A percentile compares a stretch with the other conserved stretches of the same genome.
These are phyloP conservation scores for Montipora efflorescens DNA, from an alignment of 64 coral and sea anemone species.

Conservation along the genomic window DNA sequence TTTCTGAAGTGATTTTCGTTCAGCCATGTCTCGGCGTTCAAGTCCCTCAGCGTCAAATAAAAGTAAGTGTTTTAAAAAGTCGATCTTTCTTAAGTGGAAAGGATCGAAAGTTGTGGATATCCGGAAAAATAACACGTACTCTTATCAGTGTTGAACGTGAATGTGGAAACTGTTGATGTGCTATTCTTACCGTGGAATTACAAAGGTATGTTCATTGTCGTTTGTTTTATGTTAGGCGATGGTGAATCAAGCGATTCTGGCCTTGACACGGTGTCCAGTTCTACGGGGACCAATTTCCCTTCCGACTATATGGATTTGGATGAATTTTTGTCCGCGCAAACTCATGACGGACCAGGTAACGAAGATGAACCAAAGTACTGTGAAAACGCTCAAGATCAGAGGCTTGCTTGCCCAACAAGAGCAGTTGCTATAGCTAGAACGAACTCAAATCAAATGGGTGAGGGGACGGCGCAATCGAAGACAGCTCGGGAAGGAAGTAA, in stretches of 20 bases:
- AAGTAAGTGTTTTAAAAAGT: background rate
- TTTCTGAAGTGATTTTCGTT: background rate
- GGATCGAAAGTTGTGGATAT: too few species aligned
- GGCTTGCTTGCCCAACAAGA: background rate
- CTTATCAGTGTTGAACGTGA: too few species aligned
- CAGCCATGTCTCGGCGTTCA: background rate
- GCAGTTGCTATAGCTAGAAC: background rate
- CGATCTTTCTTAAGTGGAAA: too few species aligned
- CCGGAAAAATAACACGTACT: too few species aligned
- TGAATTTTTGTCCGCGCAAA: constrained; percentile 64
- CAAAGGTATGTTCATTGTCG: too few species aligned
- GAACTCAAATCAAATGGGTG: background rate
- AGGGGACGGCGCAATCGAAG: background rate
- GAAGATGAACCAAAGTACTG: background rate
- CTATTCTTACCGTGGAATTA: too few species aligned
- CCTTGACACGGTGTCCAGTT: constrained; percentile 37
- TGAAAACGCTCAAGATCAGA: background rate
- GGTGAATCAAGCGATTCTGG: constrained; percentile 72
- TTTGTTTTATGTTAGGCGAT: background rate
- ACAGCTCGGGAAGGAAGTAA: background rate
- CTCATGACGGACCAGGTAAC: background rate
- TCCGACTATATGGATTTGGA: constrained; percentile 82
- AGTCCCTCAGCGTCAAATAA: background rate
- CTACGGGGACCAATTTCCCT: constrained; percentile 26
- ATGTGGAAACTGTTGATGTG: too few species aligned